A percentile compares a stretch with the other conserved stretches of the same genome.
Conservation (phyloP, 2,113 vertebrate genomes). For the Perognathus longimembris region DNA sequence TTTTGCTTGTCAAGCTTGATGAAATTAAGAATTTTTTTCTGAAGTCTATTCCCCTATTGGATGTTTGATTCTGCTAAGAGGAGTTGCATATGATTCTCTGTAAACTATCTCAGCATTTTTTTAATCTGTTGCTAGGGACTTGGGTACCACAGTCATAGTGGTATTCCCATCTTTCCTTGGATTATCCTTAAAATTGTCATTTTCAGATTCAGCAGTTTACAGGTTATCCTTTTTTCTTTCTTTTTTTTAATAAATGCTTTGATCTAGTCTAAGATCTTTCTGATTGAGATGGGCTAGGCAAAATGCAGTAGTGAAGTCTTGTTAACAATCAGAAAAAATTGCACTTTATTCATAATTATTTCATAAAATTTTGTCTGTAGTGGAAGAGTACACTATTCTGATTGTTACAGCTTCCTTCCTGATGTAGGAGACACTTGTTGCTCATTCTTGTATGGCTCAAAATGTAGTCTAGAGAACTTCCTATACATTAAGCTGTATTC, state of each 20-base stretch:
- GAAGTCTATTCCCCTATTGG: neutral
- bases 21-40: constrained; percentile 58
- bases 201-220: neutral
- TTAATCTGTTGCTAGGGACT: constrained; percentile 2
- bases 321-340: constrained; percentile 37
- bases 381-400: neutral
- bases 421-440: constrained; percentile 40
- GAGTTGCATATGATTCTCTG: constrained; percentile 30
- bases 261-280: neutral
- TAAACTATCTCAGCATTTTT: neutral
- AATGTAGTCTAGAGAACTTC: neutral
- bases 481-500: constrained; percentile 38
- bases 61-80: constrained; percentile 32
- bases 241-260: neutral
- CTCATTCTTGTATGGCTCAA: constrained; percentile 7
- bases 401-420: constrained; percentile 23
- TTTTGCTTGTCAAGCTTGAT: constrained; percentile 58
- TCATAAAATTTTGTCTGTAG: neutral
- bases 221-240: neutral
- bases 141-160: neutral
- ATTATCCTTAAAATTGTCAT: constrained; percentile 42
- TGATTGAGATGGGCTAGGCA: neutral
- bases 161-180: neutral
- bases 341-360: constrained; percentile 39
- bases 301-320: constrained; percentile 27